Evolutionary conservation across 30 jellyfish, hydroid and myxozoan species (phyloP).

Genomic region (Cassiopea andromeda): DNA sequence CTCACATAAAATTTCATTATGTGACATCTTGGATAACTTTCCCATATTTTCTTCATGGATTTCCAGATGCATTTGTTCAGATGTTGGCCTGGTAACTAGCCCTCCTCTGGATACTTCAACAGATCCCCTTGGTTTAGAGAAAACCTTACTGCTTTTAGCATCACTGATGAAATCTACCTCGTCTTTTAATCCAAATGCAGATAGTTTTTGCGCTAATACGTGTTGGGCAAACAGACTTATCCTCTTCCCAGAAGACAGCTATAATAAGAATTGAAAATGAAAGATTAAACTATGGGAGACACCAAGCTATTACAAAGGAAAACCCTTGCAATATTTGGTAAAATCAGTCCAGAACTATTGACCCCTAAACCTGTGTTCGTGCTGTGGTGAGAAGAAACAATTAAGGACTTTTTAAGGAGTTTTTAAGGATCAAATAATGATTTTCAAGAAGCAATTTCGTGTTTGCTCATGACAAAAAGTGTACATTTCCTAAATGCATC

Average conservation of each 20-base stretch:
- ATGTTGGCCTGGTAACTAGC: conserved; percentile 19
- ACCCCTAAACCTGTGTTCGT: no score
- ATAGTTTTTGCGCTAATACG: conserved; percentile 6
- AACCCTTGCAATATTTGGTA: no score
- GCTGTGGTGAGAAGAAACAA: no score
- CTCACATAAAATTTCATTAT: conserved; percentile 60
- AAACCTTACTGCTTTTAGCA: not conserved
- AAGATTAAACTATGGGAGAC: no score
- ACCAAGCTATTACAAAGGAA: no score
- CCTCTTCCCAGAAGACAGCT: conserved; percentile 30
- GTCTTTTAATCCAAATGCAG: conserved; percentile 46
- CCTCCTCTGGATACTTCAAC: not conserved
- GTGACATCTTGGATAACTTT: conserved; percentile 48
- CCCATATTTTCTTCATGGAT: conserved; percentile 70
- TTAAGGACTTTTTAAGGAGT: no score
- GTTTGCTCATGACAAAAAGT: no score
- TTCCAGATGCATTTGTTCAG: conserved; percentile 8
- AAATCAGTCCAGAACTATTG: no score
- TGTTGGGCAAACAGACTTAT: conserved; percentile 84
- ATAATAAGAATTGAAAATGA: not conserved
- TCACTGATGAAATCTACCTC: not conserved
- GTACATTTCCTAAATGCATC: no score
- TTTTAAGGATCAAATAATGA: no score
- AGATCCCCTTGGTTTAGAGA: not conserved
- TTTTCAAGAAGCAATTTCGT: no score